Base-by-base conservation (phyloP, 2,888 invertebrate genomes). In the Polia nebulosa region DNA sequence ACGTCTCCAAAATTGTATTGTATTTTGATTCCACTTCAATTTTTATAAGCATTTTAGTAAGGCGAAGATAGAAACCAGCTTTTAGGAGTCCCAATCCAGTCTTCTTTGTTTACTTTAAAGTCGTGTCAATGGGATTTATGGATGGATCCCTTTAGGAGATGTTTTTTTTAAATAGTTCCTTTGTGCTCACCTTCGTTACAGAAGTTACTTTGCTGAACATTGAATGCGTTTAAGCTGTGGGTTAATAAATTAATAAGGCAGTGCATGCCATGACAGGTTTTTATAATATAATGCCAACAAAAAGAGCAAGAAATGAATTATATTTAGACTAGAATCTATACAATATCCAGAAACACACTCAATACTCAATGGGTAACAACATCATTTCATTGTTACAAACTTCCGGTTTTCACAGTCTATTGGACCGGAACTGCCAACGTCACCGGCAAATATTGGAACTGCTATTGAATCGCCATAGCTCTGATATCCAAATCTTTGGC, bases 331-430 rank as follows among this genome's bases (percentile, higher is more conserved):
- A 27, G 4, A 51, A 29, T 51, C 27, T 49, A 27, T 34, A 57
- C 9, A 47, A 29, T 51, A 67, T 67, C 29, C 45, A 71, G 58
- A 45, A 71, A 55, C 34, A 13, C 39, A 27, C 2, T 29, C 53
- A 32, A 62, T 51, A 45, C 32, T 55, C 29, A 76, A 77, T 62
- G 44, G 61, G 49, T 61, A 57, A 68, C 44, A n/a, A n/a, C n/a
- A n/a, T n/a, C n/a, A n/a, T n/a, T n/a, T n/a, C n/a, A n/a, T 52
- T 47, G 57, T 68, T 25, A 55, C 45, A 27, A 52, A 52, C 60
- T 78, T 84, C 83, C 83, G 80, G 66, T 72, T 73, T 73, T 76
- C 56, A 82, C 78, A 76, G 80, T 57, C 53, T 70, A 81, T 49
- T 84, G 80, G 55, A 20, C 65, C 64, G 53, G 52, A 68, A 81